Percentiles rank a stretch among this genome's conserved stretches.
phyloP scores from a whole-genome alignment of 2,888 invertebrate genomes.

The Chloroclysta siterata region DNA sequence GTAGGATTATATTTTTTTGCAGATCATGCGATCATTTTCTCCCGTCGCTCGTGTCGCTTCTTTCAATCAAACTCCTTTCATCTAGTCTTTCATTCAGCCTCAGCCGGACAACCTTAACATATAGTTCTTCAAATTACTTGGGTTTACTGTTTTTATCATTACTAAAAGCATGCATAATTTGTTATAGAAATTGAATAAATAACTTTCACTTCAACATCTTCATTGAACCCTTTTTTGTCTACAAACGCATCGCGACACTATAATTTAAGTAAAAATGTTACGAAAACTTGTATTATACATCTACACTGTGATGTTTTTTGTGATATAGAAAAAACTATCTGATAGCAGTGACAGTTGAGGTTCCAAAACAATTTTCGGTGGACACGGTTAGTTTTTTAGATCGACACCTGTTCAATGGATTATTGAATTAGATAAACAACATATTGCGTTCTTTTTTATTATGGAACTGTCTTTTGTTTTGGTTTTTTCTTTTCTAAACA shows the following conservation, averaged over 20 bases:
- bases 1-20: too few relatives aligned
- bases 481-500: not conserved
- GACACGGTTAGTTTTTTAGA: slow-evolving; percentile 72
- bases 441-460: slow-evolving; percentile 52
- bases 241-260: slow-evolving; percentile 16
- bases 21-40: too few relatives aligned
- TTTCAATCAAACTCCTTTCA: too few relatives aligned
- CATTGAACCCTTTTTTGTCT: slow-evolving; percentile 58
- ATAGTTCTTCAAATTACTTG: too few relatives aligned
- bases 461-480: slow-evolving; percentile 37
- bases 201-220: slow-evolving; percentile 64
- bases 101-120: too few relatives aligned
- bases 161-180: too few relatives aligned
- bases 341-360: slow-evolving; percentile 78
- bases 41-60: too few relatives aligned
- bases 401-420: slow-evolving; percentile 74
- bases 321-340: slow-evolving; percentile 61
- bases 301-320: slow-evolving; percentile 53
- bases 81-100: too few relatives aligned
- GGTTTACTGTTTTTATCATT: too few relatives aligned
- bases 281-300: slow-evolving; percentile 43
- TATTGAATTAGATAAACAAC: slow-evolving; percentile 69
- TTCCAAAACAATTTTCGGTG: slow-evolving; percentile 70
- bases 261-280: slow-evolving; percentile 24
- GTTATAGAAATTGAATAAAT: not conserved